A percentile compares a stretch with the other conserved stretches of the same genome.
phyloP scores from a whole-genome alignment of 2,888 invertebrate species.

The Eudemis profundana region DNA sequence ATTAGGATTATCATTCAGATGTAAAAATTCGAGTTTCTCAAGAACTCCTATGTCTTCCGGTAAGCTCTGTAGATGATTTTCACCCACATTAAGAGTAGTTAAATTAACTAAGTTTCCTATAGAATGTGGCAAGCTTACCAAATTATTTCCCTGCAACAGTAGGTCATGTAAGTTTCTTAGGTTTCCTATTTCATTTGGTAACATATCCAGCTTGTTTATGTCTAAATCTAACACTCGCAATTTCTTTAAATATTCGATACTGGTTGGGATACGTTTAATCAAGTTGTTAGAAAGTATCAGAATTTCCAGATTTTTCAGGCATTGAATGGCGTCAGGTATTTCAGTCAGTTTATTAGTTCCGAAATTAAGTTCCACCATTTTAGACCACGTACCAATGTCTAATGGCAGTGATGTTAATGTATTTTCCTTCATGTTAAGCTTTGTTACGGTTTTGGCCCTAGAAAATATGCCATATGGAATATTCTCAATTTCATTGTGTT shows the following conservation, averaged over 20 bases:
- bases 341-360: conserved; percentile 98
- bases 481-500: conserved; percentile 99
- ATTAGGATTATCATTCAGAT: conserved; percentile 99
- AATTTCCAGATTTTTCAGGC: conserved; percentile 96
- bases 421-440: conserved; percentile 99
- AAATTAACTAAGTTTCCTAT: conserved; percentile 97
- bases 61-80: conserved; percentile 96
- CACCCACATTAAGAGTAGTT: conserved; percentile 96
- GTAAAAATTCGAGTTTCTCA: conserved; percentile 97
- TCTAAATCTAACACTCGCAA: conserved; percentile 97
- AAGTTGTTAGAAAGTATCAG: conserved; percentile 98
- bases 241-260: conserved; percentile 97
- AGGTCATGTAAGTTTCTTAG: conserved; percentile 96
- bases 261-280: conserved; percentile 95
- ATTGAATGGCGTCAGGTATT: conserved; percentile 98
- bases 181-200: conserved; percentile 99
- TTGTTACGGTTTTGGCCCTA: conserved; percentile 96
- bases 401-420: conserved; percentile 96
- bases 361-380: conserved; percentile 99
- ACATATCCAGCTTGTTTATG: conserved; percentile 97
- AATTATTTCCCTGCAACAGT: conserved; percentile 98
- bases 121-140: conserved; percentile 95
- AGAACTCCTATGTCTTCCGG: conserved; percentile 99
- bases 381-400: conserved; percentile 98
- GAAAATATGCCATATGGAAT: conserved; percentile 99